Evolutionary conservation across 30 jellyfish, hydroid and myxozoan genomes (phyloP).

Genomic region (Cassiopea xamachana): DNA sequence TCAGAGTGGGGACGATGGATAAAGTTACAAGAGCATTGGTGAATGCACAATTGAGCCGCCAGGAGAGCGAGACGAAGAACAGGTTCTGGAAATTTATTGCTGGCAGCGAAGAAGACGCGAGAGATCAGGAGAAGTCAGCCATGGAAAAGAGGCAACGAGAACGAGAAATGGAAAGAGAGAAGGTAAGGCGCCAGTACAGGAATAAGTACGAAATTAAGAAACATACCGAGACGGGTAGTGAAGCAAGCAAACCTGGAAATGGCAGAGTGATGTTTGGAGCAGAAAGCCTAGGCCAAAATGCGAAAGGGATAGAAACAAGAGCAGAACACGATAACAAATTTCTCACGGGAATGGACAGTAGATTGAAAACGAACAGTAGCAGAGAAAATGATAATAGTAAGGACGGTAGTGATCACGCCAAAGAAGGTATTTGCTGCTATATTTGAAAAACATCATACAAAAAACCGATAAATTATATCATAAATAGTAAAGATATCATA

Average conservation of each 20-base stretch:
- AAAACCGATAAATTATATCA: too few relatives aligned
- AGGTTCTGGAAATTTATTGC: neutral
- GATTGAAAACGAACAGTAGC: neutral
- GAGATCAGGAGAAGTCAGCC: neutral
- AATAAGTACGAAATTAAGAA: neutral
- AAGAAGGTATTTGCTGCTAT: too few relatives aligned
- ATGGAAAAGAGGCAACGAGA: neutral
- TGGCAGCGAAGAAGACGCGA: neutral
- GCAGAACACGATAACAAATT: neutral
- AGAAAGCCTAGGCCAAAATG: neutral
- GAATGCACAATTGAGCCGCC: neutral
- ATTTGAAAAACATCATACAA: too few relatives aligned
- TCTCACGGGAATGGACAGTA: neutral
- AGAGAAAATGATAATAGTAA: too few relatives aligned
- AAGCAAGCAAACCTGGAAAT: neutral
- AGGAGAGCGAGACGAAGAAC: neutral
- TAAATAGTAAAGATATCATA: too few relatives aligned
- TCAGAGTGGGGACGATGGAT: neutral
- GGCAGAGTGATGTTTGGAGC: neutral
- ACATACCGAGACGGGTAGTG: neutral
- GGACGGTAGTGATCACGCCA: too few relatives aligned
- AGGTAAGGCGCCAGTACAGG: neutral
- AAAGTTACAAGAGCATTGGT: conserved; percentile 5
- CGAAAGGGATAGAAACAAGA: too few relatives aligned
- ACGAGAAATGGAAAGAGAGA: neutral